Evolutionary conservation across 2,888 invertebrate species (phyloP), one percentile per base, ranked within the genome.

Genomic region (Cremastobaeus sp.): DNA sequence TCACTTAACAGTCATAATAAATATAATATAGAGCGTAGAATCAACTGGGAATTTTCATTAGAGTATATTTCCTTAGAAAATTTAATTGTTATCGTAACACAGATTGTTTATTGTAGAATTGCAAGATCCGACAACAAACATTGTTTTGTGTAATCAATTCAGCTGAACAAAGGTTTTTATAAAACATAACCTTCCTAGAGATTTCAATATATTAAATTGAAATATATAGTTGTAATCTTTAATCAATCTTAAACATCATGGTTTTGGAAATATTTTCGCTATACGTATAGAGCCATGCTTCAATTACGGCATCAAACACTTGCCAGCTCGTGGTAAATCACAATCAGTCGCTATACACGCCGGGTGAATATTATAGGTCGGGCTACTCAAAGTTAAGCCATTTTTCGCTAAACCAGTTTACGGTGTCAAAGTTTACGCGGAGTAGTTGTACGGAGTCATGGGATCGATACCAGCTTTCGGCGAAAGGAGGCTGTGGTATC

Each of bases 391-490:
- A 84, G 81, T 84, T 83, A 79, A 82, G 80, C 81, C 79, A 83
- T 83, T 85, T 85, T 85, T 85, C 83, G 80, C 76, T 81, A 80
- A 84, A 84, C 81, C 84, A 81, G 82, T 85, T 84, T 82, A 81
- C 80, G 78, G 77, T 78, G 81, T 79, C 80, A 83, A 85, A 85
- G 80, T 84, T 84, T 81, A 69, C 74, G 47, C 70, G 62, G 41
- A 71, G 52, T 60, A 69, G 47, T 66, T 59, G 52, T 43, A 64
- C 52, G 35, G 57, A 60, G 59, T 69, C 65, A 60, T 37, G 60
- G 77, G 79, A 81, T 82, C 83, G 77, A 83, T 83, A 79, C 64
- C 32, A 9, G 47, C 65, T 69, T 52, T 64, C 50, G 34, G 48
- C 43, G 65, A 60, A 64, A 70, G 50, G 20, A 15, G 60, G 54